Evolutionary conservation across 1,140 invertebrate species (phyloP).

Genomic region (Cyclargus thomasi): DNA sequence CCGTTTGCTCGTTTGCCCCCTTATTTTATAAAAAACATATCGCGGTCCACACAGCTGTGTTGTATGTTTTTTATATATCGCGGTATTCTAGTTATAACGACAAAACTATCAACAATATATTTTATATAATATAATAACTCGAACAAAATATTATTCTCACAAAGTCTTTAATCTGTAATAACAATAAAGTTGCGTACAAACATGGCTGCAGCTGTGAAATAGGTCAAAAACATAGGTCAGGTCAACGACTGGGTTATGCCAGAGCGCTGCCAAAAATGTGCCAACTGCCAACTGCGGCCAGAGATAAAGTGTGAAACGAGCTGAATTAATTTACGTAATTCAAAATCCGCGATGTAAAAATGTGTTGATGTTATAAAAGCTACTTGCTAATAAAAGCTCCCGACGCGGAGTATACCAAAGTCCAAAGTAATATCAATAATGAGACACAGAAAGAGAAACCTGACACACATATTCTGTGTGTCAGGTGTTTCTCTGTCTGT

Average conservation of each 20-base stretch:
- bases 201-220: slow-evolving; percentile 7
- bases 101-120: background rate
- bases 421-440: no score
- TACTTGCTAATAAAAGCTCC: no score
- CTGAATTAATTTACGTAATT: background rate
- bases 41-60: no score
- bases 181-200: slow-evolving; percentile 15
- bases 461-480: no score
- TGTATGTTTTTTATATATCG: no score
- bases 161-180: slow-evolving; percentile 2
- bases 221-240: slow-evolving; percentile 28
- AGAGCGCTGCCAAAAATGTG: slow-evolving; percentile 33
- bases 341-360: background rate
- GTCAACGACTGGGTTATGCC: slow-evolving; percentile 40
- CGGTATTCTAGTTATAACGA: no score
- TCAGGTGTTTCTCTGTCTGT: no score
- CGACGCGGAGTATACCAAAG: no score
- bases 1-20: no score
- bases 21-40: no score
- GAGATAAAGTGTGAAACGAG: slow-evolving; percentile 3
- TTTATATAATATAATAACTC: background rate
- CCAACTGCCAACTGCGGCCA: background rate
- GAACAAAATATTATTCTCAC: slow-evolving; percentile 15
- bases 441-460: no score
- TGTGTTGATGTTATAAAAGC: no score